These are phyloP conservation scores for Prosopocoilus inquinatus DNA, from an alignment of 2,888 invertebrate genomes.

Conservation along the genomic window DNA sequence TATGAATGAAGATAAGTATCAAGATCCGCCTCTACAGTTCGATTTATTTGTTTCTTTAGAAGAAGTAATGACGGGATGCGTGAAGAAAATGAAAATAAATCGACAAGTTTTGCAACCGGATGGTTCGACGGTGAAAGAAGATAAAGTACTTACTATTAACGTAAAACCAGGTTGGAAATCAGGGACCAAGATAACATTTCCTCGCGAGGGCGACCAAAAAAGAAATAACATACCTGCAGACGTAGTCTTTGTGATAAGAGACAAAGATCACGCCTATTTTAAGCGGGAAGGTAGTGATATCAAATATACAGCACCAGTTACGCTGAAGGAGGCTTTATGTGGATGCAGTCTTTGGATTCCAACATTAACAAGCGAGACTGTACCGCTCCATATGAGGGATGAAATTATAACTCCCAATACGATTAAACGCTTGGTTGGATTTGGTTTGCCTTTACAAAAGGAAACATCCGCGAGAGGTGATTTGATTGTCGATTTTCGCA, in stretches of 20 bases:
- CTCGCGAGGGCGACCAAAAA: conserved; percentile 89
- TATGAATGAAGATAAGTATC: conserved; percentile 65
- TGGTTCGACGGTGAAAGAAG: conserved; percentile 77
- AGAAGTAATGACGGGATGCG: conserved; percentile 82
- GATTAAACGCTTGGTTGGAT: conserved; percentile 77
- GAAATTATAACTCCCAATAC: conserved; percentile 85
- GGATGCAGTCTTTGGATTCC: conserved; percentile 83
- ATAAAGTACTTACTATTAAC: conserved; percentile 87
- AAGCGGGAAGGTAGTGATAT: conserved; percentile 90
- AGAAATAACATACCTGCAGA: conserved; percentile 91
- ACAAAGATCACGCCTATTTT: conserved; percentile 84
- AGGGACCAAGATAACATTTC: conserved; percentile 95
- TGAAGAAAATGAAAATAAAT: conserved; percentile 97
- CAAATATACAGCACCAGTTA: conserved; percentile 77
- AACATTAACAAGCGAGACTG: conserved; percentile 74
- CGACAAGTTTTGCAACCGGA: conserved; percentile 77
- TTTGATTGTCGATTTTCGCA: conserved; percentile 86
- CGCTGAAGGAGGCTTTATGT: conserved; percentile 84
- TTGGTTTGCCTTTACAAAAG: conserved; percentile 89
- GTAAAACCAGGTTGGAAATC: conserved; percentile 97
- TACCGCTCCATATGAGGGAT: conserved; percentile 69
- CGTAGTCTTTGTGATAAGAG: conserved; percentile 89
- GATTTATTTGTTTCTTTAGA: conserved; percentile 87
- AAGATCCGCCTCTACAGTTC: conserved; percentile 85
- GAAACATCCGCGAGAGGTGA: conserved; percentile 86